Conservation (phyloP, 2,113 vertebrate species). For the Parus major region DNA sequence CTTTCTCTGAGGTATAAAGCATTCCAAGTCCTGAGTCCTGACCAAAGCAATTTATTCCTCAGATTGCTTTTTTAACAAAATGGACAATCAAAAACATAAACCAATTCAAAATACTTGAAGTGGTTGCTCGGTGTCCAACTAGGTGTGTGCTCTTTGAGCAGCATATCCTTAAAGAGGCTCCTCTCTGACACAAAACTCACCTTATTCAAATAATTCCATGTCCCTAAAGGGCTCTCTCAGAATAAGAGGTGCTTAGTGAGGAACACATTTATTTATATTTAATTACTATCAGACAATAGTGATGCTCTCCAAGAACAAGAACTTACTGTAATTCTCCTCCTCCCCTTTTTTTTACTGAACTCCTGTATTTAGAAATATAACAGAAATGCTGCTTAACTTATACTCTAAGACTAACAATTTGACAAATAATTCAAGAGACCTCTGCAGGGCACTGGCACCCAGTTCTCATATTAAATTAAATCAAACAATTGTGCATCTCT, state of each 20-base stretch:
- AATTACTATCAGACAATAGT: neutral
- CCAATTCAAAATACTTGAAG: neutral
- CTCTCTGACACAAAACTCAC: neutral
- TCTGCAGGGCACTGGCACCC: neutral
- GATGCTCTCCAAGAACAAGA: neutral
- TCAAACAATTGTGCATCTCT: neutral
- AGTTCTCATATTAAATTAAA: neutral
- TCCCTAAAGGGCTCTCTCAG: neutral
- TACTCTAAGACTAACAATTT: neutral
- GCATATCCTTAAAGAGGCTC: neutral
- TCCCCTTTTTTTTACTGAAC: neutral
- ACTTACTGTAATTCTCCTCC: neutral
- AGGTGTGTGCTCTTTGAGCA: neutral
- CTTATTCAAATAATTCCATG: neutral
- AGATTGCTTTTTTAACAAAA: slow-evolving; percentile 43
- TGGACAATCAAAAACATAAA: slow-evolving; percentile 22
- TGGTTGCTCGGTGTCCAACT: neutral
- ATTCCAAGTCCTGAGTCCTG: neutral
- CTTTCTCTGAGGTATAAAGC: slow-evolving; percentile 15
- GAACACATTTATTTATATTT: neutral
- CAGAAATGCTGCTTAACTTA: neutral
- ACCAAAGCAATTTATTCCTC: slow-evolving; percentile 45
- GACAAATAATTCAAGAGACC: neutral
- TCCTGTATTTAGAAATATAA: neutral
- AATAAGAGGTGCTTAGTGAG: neutral